Evolutionary conservation across 2,797 vertebrate genomes (phyloP).

Genomic region (Acestrorhynchus altus): DNA sequence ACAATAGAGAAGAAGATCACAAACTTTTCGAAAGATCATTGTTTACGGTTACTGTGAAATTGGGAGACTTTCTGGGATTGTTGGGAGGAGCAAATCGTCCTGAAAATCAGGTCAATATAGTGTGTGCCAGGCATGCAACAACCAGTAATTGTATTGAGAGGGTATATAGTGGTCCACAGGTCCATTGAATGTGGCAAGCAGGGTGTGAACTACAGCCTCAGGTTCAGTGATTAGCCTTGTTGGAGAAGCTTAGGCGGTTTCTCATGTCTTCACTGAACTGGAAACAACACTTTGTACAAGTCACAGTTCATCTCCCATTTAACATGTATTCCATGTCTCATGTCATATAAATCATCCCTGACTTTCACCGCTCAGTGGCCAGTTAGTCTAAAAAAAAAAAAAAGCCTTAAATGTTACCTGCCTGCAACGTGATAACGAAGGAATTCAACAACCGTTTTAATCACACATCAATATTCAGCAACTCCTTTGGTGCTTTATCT

Average conservation of each 20-base stretch:
- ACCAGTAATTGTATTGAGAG: background rate
- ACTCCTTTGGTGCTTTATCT: constrained; percentile 61
- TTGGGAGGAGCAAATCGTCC: too few species aligned
- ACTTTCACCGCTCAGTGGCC: background rate
- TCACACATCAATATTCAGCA: constrained; percentile 62
- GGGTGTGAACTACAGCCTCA: background rate
- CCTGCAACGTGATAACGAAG: constrained; percentile 30
- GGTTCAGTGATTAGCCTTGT: background rate
- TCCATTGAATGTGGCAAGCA: constrained; percentile 14
- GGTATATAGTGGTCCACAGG: background rate
- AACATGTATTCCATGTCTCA: background rate
- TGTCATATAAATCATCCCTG: background rate
- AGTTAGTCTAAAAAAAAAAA: background rate
- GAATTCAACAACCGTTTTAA: constrained; percentile 50
- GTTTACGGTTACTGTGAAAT: too few species aligned
- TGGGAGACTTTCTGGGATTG: too few species aligned
- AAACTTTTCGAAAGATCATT: too few species aligned
- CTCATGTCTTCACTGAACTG: background rate
- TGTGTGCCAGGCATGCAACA: too few species aligned
- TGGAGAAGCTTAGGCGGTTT: background rate
- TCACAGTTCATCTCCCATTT: background rate
- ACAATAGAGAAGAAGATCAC: too few species aligned
- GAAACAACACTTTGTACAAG: constrained; percentile 1
- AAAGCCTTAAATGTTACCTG: constrained; percentile 36
- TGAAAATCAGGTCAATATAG: too few species aligned